Base-by-base conservation (phyloP, 2,113 vertebrate genomes). In the Orthochromis malagaraziensis region DNA sequence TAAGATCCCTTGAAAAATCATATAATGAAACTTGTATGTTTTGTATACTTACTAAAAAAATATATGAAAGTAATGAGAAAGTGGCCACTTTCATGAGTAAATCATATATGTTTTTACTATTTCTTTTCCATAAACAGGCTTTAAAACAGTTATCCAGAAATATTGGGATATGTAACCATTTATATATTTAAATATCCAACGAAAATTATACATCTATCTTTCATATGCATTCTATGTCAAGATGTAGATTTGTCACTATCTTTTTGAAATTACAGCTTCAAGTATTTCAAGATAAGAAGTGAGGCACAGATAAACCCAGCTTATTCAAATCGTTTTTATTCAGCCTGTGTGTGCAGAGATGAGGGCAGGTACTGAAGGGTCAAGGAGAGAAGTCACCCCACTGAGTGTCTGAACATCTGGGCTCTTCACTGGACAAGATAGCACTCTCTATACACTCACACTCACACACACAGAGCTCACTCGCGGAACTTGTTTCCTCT, bases 381-480 rank as follows among this genome's bases (percentile, higher is more conserved):
- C 95, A 97, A 96, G 95, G 94, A 77, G 95, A 51, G 75, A 84
- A 93, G 88, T 95, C 93, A 93, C 77, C 42, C 82, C 85, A 93
- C 84, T 92, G 96, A 96, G 95, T 95, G 95, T 96, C 92, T 88
- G 92, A 96, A 95, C 95, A 95, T 95, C 94, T 94, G 91, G 88
- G 83, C 91, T 95, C 94, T 95, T 95, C 84, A 90, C 75, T 29
- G 58, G 93, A 94, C 93, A 93, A 92, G 93, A 93, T 94, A 94
- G 84, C 77, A 3, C 81, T 60, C 33, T 51, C 45, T 58, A 13
- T 63, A 45, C 6, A 29, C 77, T 70, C 51, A 45, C 60, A 60
- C 60, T 17, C 80, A 31, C 84, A 82, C 83, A 84, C 89, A 42
- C 29, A 16, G 31, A 21, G 65, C 11, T 79, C 81, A 63, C 70